Percentiles rank a stretch among this genome's conserved stretches.
Conservation (phyloP, 2,113 vertebrate genomes). For the Cromileptes altivelis region DNA sequence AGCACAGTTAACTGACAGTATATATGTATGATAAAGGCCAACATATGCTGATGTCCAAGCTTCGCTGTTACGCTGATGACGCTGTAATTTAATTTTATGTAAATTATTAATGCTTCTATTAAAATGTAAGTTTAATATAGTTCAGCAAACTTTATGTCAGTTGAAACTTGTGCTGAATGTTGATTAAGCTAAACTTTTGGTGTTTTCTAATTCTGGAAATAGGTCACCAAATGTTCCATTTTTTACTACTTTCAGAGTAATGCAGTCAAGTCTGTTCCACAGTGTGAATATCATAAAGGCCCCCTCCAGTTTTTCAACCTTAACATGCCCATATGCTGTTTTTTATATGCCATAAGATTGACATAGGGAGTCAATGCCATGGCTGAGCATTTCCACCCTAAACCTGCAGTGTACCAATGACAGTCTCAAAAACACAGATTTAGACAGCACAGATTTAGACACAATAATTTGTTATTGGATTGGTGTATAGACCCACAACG, state of each 20-base stretch:
- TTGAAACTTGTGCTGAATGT: slow-evolving; percentile 5
- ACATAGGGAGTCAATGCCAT: too few species aligned
- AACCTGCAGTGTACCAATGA: too few species aligned
- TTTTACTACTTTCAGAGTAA: slow-evolving; percentile 2
- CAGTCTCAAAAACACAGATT: too few species aligned
- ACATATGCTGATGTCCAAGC: neutral
- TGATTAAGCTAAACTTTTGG: slow-evolving; percentile 17
- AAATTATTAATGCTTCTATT: neutral
- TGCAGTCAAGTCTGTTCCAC: slow-evolving; percentile 20
- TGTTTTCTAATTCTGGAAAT: slow-evolving; percentile 26
- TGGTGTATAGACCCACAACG: too few species aligned
- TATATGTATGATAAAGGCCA: neutral
- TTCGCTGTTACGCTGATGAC: neutral
- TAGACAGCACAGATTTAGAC: too few species aligned
- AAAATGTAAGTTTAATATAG: neutral
- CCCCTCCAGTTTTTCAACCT: too few species aligned
- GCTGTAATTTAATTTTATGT: neutral
- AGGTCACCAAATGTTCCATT: slow-evolving; percentile 9
- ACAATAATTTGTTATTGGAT: too few species aligned
- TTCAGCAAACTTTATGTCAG: neutral
- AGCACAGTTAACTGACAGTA: neutral
- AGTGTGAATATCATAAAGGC: slow-evolving; percentile 1
- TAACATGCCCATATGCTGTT: too few species aligned
- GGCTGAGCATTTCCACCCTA: too few species aligned
- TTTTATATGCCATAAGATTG: too few species aligned